phyloP scores from a whole-genome alignment of 2,797 vertebrate genomes.

The Alectoris magna region DNA sequence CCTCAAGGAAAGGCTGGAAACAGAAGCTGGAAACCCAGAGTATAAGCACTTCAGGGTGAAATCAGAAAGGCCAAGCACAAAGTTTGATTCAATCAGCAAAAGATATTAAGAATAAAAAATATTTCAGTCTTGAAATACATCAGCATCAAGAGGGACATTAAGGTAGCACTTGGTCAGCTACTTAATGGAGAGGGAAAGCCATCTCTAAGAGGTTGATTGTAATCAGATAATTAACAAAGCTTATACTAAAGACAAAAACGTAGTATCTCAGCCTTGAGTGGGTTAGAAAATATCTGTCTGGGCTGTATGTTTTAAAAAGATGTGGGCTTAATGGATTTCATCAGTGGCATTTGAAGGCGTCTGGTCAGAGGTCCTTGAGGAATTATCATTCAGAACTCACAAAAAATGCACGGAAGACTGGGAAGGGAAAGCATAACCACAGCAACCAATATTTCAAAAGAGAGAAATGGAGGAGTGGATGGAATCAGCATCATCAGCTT shows the following conservation, averaged over 20 bases:
- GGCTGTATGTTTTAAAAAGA: not conserved
- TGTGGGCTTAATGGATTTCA: not conserved
- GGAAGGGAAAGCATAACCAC: not conserved
- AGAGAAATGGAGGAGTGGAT: not conserved
- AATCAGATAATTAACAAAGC: not conserved
- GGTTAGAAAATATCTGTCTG: not conserved
- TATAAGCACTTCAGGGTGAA: not conserved
- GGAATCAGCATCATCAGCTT: not conserved
- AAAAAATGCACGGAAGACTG: not conserved
- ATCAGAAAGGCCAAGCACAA: not conserved
- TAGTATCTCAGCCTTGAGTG: not conserved
- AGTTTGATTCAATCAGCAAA: not conserved
- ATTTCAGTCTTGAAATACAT: not conserved
- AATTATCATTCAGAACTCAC: not conserved
- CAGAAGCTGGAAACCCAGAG: not conserved
- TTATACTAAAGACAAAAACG: not conserved
- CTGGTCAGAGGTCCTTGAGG: not conserved
- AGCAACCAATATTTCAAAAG: not conserved
- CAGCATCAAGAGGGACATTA: not conserved
- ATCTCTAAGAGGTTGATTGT: not conserved
- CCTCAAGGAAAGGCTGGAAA: not conserved
- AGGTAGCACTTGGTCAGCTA: not conserved
- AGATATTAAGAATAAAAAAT: not conserved
- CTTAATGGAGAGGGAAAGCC: not conserved
- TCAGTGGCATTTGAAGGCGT: not conserved